Base-by-base conservation (phyloP, 2,113 vertebrate species). In the Lethenteron camtschaticum region DNA sequence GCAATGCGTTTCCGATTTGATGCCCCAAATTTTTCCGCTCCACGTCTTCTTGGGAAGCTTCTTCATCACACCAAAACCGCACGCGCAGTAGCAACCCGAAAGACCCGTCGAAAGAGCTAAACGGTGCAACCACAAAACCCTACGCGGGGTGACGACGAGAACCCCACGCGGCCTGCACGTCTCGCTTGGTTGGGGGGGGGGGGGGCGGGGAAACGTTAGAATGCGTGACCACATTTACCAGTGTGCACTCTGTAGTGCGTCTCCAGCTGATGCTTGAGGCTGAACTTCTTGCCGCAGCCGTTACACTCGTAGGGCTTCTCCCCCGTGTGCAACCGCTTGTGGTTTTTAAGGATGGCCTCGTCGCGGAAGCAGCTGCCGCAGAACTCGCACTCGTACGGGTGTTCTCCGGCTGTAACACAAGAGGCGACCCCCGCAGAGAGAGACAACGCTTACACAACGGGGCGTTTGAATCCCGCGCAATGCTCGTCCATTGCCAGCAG, bases 211-310 rank as follows among this genome's bases (percentile, higher is more conserved):
- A 56, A 11, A 1, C 41, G 1, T 41, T 41, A 41, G 5, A 41
- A 41, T 41, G 41, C 41, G 41, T 41, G 41, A 41, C 41, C 10
- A 41, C 68, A 9, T 55, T 68, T 81, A 89, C 86, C 86, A 18
- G 85, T 88, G 77, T 88, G 85, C 70, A 86, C 83, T 58, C 86
- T 74, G 74, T 81, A 79, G 75, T 88, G 85, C 16, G 86, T 86
- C 72, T 86, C 82, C 77, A 86, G 81, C 71, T 88, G 85, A 74
- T 88, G 87, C 73, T 89, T 89, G 56, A 88, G 81, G 72, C 82
- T 83, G 74, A 89, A 88, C 74, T 75, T 82, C 74, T 88, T 89
- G 58, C 75, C 77, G 71, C 83, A 85, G 74, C 78, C 74, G 69
- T 78, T 76, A 70, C 83, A 85, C 73, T 80, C 78, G 72, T 82